Evolutionary conservation across 2,113 vertebrate genomes (phyloP), one percentile per base, ranked within the genome.

Genomic region (Pungitius pungitius): DNA sequence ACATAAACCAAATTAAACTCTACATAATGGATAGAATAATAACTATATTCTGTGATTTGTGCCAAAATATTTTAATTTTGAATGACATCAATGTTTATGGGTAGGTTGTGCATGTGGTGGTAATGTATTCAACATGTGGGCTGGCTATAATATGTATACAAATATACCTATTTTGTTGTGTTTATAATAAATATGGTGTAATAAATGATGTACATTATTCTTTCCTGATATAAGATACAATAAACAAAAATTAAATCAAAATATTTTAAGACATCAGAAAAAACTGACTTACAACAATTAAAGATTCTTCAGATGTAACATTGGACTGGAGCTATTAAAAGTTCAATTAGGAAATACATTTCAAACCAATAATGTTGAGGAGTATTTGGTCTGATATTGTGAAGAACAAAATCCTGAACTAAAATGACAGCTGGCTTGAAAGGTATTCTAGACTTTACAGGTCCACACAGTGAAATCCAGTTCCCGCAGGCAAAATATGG

Each of bases 381-480:
- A 35, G 12, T 22, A 59, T 61, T 10, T 61, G n/a, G 26, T 64
- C 68, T 67, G 49, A 51, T 37, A 6, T 62, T 43, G 65, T 55
- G 6, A 64, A 59, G 20, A 80, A 60, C 15, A 49, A 81, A 80
- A 64, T 24, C 70, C 3, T 58, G 54, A 14, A 74, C 13, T 73
- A 14, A 73, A 74, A 51, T 39, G 66, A 69, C 27, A 63, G 27
- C 24, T 55, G 39, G 74, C 69, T 61, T 65, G 39, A 73, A 82
- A 27, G 59, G 24, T 69, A 20, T 24, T 81, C 78, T 77, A 65
- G 76, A 87, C 70, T 71, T 51, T 40, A 47, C 4, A 70, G 27
- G 33, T 90, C 75, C 83, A 88, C 81, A 85, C 12, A 60, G 42
- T 69, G 67, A 71, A 89, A 81, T 77, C 37, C 82, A 85, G 69